Conservation (phyloP, 2,113 vertebrate species). For the Perca schrenkii region DNA sequence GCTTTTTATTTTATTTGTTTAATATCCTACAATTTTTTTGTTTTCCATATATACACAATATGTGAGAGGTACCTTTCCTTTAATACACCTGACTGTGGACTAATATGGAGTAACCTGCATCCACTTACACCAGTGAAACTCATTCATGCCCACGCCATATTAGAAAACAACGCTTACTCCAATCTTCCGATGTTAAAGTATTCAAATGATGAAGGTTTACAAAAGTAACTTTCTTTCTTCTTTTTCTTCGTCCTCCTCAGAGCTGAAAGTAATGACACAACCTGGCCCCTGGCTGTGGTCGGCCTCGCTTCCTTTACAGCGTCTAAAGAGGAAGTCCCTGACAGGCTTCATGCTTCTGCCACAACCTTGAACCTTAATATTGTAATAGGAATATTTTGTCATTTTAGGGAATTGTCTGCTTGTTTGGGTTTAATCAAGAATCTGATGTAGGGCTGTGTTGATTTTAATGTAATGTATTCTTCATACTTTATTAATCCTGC, state of each 20-base stretch:
- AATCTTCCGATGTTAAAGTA: neutral
- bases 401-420: neutral
- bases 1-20: too few relatives aligned
- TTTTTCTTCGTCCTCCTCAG: neutral
- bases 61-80: too few relatives aligned
- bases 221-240: neutral
- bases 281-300: slow-evolving; percentile 24
- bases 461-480: too few relatives aligned
- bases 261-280: slow-evolving; percentile 27
- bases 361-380: too few relatives aligned
- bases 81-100: too few relatives aligned
- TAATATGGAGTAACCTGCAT: too few relatives aligned
- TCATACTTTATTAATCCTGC: too few relatives aligned
- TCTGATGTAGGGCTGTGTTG: neutral
- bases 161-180: neutral
- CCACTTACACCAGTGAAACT: neutral
- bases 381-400: neutral
- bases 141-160: neutral
- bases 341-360: neutral
- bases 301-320: slow-evolving; percentile 41
- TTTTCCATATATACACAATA: too few relatives aligned
- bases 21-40: too few relatives aligned
- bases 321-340: slow-evolving; percentile 59
- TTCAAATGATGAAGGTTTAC: neutral
- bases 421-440: neutral